A percentile compares a stretch with the other conserved stretches of the same genome.
These are phyloP conservation scores for Hyperopisus bebe DNA, from an alignment of 2,113 vertebrate species.

Conservation along the genomic window DNA sequence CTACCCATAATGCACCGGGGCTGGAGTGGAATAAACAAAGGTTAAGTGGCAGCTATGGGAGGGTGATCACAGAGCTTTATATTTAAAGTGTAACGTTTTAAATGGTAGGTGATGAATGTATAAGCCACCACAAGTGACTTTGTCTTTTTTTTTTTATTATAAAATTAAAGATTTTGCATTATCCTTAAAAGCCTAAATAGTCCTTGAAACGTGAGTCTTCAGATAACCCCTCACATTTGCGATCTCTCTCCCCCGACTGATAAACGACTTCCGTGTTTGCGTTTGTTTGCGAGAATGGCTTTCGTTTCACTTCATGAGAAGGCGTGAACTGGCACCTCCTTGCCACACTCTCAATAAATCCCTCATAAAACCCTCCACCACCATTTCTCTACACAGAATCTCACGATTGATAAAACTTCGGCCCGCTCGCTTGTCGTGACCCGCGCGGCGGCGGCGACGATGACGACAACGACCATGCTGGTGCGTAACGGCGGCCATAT, in stretches of 20 bases:
- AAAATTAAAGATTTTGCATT: conserved; percentile 2
- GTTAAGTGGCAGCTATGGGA: conserved; percentile 36
- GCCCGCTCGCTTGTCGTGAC: neutral
- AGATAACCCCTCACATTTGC: conserved; percentile 18
- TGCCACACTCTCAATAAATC: neutral
- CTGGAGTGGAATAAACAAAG: conserved; percentile 21
- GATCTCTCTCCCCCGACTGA: conserved; percentile 14
- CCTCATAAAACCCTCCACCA: neutral
- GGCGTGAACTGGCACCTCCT: neutral
- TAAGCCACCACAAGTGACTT: conserved; percentile 60
- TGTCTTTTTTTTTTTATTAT: conserved; percentile 40
- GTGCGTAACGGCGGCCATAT: neutral
- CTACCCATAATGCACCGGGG: conserved; percentile 41
- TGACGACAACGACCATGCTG: neutral
- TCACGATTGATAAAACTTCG: neutral
- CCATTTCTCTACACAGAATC: neutral
- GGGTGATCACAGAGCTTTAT: conserved; percentile 31
- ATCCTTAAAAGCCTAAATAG: conserved; percentile 24
- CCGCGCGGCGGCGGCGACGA: too few relatives aligned
- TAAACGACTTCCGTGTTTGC: neutral
- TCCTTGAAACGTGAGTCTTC: conserved; percentile 17
- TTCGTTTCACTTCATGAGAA: neutral
- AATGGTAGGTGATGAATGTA: conserved; percentile 54
- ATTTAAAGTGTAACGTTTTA: conserved; percentile 8
- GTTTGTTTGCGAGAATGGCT: neutral